Evolutionary conservation across 2,797 vertebrate species (phyloP).

Genomic region (Scarus forsteni): DNA sequence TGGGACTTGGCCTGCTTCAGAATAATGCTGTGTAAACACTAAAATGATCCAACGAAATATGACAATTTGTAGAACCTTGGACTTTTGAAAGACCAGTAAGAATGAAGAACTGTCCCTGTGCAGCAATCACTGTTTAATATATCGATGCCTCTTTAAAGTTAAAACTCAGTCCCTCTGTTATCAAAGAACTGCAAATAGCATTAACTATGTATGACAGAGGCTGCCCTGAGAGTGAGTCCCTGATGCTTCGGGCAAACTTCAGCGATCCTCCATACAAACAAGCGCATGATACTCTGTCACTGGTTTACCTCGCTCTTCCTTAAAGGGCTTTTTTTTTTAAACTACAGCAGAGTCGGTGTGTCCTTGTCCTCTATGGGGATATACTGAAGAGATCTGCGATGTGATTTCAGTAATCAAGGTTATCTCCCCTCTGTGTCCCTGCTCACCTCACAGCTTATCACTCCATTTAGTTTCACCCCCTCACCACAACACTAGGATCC

Average conservation of each 20-base stretch:
- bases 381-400: constrained; percentile 51
- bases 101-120: too few relatives aligned
- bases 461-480: constrained; percentile 39
- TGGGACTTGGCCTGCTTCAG: too few relatives aligned
- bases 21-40: too few relatives aligned
- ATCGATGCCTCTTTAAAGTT: too few relatives aligned
- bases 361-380: constrained; percentile 51
- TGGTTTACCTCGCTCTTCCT: constrained; percentile 53
- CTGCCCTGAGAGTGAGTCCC: constrained; percentile 56
- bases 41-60: too few relatives aligned
- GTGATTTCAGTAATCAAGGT: constrained; percentile 67
- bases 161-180: too few relatives aligned
- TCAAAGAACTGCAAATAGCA: constrained; percentile 11
- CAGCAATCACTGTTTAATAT: too few relatives aligned
- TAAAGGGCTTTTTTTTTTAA: constrained; percentile 30
- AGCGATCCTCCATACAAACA: constrained; percentile 58
- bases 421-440: constrained; percentile 52
- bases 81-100: too few relatives aligned
- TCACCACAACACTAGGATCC: constrained; percentile 37
- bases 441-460: constrained; percentile 47
- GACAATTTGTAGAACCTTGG: too few relatives aligned
- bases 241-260: constrained; percentile 55
- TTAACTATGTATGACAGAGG: constrained; percentile 43
- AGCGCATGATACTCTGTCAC: constrained; percentile 56
- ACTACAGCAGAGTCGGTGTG: constrained; percentile 12